Conservation (phyloP, 2,113 vertebrate genomes). For the Phrynocephalus versicolor region DNA sequence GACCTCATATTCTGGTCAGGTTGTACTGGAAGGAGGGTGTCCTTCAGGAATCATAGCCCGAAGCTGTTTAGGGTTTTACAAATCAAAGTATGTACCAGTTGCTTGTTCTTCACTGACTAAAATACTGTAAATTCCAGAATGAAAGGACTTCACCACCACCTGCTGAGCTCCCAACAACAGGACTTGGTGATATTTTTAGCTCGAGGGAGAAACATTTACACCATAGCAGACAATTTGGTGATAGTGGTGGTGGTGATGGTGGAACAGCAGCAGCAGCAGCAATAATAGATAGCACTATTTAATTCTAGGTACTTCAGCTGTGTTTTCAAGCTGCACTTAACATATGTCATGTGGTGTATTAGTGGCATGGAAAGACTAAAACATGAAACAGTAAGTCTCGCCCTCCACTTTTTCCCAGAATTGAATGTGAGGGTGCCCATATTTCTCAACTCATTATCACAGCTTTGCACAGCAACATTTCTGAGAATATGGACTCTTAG, state of each 20-base stretch:
- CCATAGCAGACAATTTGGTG: not conserved
- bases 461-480: slow-evolving; percentile 16
- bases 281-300: too few species aligned
- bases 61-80: not conserved
- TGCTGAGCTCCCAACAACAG: not conserved
- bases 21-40: not conserved
- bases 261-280: too few species aligned
- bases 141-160: not conserved
- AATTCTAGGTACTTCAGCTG: not conserved
- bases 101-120: not conserved
- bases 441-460: slow-evolving; percentile 18
- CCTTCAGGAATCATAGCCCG: not conserved
- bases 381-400: not conserved
- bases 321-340: not conserved
- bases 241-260: too few species aligned
- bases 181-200: not conserved
- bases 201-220: not conserved
- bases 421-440: not conserved
- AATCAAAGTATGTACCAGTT: not conserved
- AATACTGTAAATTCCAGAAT: not conserved
- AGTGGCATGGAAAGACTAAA: not conserved
- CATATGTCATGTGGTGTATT: not conserved
- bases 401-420: not conserved
- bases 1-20: not conserved
- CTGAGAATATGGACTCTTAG: not conserved